These are phyloP conservation scores for Anadara kagoshimensis DNA, from an alignment of 1,140 invertebrate genomes.

Conservation along the genomic window DNA sequence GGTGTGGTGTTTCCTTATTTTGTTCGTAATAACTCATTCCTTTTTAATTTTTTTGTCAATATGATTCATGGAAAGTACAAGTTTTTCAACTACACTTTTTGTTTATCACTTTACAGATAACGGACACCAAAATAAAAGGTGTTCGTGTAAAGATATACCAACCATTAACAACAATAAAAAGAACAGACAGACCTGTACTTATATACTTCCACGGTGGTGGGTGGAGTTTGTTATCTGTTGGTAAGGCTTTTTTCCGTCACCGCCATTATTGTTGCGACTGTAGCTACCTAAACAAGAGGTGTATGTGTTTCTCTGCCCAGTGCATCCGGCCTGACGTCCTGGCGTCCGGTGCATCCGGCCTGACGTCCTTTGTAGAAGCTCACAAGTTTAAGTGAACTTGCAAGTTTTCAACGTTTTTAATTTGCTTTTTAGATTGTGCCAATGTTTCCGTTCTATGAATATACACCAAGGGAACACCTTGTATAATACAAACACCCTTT, in stretches of 20 bases:
- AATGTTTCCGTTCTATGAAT: too few species aligned
- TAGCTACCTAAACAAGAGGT: not conserved
- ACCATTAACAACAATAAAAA: slow-evolving; percentile 33
- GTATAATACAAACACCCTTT: too few species aligned
- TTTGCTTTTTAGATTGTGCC: too few species aligned
- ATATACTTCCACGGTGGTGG: slow-evolving; percentile 55
- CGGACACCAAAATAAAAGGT: slow-evolving; percentile 37
- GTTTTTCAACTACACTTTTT: not conserved
- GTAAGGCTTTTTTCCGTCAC: slow-evolving; percentile 38
- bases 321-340: too few species aligned
- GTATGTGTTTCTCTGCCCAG: too few species aligned
- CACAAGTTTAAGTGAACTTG: too few species aligned
- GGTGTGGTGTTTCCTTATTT: too few species aligned
- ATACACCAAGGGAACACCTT: too few species aligned
- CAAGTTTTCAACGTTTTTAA: too few species aligned
- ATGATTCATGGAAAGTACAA: not conserved
- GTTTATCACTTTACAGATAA: slow-evolving; percentile 36
- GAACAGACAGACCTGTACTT: slow-evolving; percentile 35
- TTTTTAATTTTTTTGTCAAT: not conserved
- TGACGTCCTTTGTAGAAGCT: too few species aligned
- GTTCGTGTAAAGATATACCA: slow-evolving; percentile 46
- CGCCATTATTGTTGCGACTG: too few species aligned
- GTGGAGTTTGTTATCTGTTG: slow-evolving; percentile 50
- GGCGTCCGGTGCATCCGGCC: too few species aligned
- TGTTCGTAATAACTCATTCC: not conserved